Evolutionary conservation across 2,888 invertebrate genomes (phyloP), one percentile per base, ranked within the genome.

Genomic region (Hirudinaria manillensis): DNA sequence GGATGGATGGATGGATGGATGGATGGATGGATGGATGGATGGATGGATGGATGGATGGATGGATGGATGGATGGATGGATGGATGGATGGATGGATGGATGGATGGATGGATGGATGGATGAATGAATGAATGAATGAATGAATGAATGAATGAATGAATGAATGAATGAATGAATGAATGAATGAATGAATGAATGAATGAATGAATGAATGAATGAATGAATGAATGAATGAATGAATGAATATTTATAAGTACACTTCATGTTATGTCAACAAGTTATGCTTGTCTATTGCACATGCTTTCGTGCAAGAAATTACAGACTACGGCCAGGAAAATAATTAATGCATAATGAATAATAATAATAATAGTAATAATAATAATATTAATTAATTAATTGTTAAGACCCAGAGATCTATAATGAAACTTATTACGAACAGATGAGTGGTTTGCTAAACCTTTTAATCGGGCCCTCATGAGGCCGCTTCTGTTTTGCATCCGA

Each of bases 401-500:
- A 24, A 61, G 13, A 61, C 1, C 10, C 24, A 61, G 61, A 61
- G 19, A 45, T 45, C 45, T 16, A 45, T 7, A 45, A 45, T 45
- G n/a, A 61, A 53, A 53, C 21, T 53, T 53, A 13, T 53, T 24
- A 61, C 4, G n/a, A 61, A 61, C 61, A 61, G 21, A 13, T 53
- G 21, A 53, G n/a, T 53, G 13, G 21, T 53, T 53, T 53, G 53
- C 53, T 21, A 61, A 75, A 78, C 99, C 99, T 81, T 95, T 88
- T 77, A 99, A 88, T 80, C 99, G 89, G 3, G 99, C 98, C 80
- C 98, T 89, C 82, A 99, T 99, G 77, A 99, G 88, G 36, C 99
- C 99, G 6, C 96, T 96, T 79, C 99, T 89, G 83, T 92, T 92
- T 82, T 91, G 91, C 16, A 96, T 95, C 76, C 99, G 89, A 83